Base-by-base conservation (phyloP, 2,113 vertebrate species). In the Cyanistes caeruleus region DNA sequence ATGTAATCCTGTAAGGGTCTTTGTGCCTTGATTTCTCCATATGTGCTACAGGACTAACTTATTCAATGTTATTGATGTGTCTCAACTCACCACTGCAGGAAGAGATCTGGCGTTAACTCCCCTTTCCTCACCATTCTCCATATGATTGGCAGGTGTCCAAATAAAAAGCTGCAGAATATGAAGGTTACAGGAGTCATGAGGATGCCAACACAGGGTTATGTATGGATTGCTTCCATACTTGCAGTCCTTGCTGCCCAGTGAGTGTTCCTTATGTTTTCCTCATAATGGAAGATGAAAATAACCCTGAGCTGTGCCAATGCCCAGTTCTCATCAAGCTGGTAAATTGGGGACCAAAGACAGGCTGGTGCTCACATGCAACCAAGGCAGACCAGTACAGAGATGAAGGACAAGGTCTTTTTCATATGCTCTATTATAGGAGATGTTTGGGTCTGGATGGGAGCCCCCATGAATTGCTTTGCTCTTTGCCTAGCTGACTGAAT, bases 11-110 rank as follows among this genome's bases (percentile, higher is more conserved):
- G 20, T 35, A 65, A 52, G 18, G 10, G 18, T 15, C 8, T 67
- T n/a, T 48, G 17, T 14, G 35, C 43, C 59, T 81, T 77, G 59
- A 44, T 60, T 86, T 70, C 64, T 60, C 55, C n/a, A 17, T 31
- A 3, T 49, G 30, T 43, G 59, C 27, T 27, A 37, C 48, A 73
- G 17, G 22, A 25, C 33, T 51, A 64, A 22, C n/a, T 19, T 1
- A 24, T 12, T 52, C 3, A 3, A 33, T 39, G 15, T 15, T 39
- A 44, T 0, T 68, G 22, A 60, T 10, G 18, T 18, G 33, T 48
- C 46, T 89, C 72, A 87, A 96, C 98, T 96, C 92, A 98, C 98
- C 98, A 98, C 43, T 98, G 91, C 76, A 98, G 79, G 82, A 98
- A 96, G 67, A 98, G 55, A 67, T 98, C 97, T 3, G 97, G 94